Conservation (phyloP, 1,140 invertebrate genomes). For the Samia ricini region DNA sequence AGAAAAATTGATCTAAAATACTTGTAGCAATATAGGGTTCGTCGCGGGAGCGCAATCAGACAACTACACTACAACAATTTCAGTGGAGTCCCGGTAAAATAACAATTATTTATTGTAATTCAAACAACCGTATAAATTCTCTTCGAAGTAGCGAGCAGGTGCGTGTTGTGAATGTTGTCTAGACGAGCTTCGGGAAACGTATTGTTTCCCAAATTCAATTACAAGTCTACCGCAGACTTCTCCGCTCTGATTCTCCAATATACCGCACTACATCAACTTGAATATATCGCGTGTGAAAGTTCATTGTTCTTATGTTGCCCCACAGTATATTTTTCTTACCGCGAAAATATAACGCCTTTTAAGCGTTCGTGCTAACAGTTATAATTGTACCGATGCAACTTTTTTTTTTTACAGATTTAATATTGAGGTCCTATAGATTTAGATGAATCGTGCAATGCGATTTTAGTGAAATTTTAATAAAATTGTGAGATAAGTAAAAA, state of each 20-base stretch:
- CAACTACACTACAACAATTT: too few relatives aligned
- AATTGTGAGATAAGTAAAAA: too few relatives aligned
- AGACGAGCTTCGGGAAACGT: conserved; percentile 45
- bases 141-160: conserved; percentile 17
- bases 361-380: neutral
- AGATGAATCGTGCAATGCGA: too few relatives aligned
- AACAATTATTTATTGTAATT: neutral
- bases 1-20: too few relatives aligned
- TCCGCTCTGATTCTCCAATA: conserved; percentile 57
- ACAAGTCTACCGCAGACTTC: conserved; percentile 50
- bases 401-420: neutral
- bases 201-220: conserved; percentile 75
- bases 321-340: conserved; percentile 42
- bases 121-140: neutral
- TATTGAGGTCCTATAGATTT: too few relatives aligned
- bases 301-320: conserved; percentile 63
- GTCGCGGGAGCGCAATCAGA: too few relatives aligned
- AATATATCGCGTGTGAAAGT: conserved; percentile 53
- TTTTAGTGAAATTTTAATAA: too few relatives aligned
- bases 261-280: conserved; percentile 62
- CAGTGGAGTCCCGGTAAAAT: neutral
- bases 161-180: conserved; percentile 41
- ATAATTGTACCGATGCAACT: neutral
- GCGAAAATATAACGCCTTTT: neutral
- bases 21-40: too few relatives aligned